Percentiles rank a stretch among this genome's conserved stretches.
Conservation (phyloP, 2,113 vertebrate species). For the Chaenocephalus aceratus region DNA sequence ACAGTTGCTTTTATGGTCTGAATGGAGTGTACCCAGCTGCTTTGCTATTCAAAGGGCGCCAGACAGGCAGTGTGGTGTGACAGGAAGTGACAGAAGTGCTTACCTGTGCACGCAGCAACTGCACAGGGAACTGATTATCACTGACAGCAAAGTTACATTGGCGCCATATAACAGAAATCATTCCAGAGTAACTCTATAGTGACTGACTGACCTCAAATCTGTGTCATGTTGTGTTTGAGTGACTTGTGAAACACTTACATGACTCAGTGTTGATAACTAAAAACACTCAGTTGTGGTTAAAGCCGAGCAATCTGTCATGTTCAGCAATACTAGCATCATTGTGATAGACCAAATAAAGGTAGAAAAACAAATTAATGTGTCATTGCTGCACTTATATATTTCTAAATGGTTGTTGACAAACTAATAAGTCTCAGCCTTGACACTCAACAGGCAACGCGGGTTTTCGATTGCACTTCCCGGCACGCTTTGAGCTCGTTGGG, state of each 20-base stretch:
- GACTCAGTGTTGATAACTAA: constrained; percentile 31
- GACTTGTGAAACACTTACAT: constrained; percentile 31
- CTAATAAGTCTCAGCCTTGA: constrained; percentile 50
- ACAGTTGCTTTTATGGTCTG: constrained; percentile 75
- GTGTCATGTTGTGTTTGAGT: constrained; percentile 21
- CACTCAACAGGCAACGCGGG: constrained; percentile 82
- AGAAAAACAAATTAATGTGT: constrained; percentile 11
- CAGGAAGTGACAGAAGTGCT: constrained; percentile 61
- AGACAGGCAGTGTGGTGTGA: constrained; percentile 66
- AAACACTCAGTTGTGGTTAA: constrained; percentile 24
- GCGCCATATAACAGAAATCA: constrained; percentile 43
- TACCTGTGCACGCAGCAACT: constrained; percentile 59
- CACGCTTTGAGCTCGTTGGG: constrained; percentile 72
- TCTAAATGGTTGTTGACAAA: constrained; percentile 30
- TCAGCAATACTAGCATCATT: constrained; percentile 18
- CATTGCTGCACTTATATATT: constrained; percentile 22
- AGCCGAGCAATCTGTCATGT: background rate
- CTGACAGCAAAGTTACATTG: constrained; percentile 49
- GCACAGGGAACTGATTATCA: constrained; percentile 46
- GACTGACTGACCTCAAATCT: constrained; percentile 38
- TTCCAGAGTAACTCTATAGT: constrained; percentile 39
- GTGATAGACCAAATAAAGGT: background rate
- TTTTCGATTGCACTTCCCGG: constrained; percentile 82
- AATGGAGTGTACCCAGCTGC: constrained; percentile 77
- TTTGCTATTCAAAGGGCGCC: constrained; percentile 81